Evolutionary conservation across 2,797 vertebrate genomes (phyloP).

Genomic region (Vireo griseus): DNA sequence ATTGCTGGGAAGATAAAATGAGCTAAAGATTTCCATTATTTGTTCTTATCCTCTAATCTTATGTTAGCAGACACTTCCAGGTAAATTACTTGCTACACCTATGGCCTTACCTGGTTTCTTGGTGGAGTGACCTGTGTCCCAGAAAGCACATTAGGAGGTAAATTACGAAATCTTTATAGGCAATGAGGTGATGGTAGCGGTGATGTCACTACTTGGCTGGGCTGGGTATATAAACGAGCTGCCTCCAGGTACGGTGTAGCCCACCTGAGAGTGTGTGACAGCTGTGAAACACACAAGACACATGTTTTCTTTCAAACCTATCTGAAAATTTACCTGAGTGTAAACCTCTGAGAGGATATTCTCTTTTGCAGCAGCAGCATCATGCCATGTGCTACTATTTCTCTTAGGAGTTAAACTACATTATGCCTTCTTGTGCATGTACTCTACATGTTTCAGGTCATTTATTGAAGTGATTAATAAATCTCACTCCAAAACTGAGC

Average conservation of each 20-base stretch:
- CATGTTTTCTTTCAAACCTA: background rate
- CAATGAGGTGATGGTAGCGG: background rate
- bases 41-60: background rate
- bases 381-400: background rate
- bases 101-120: background rate
- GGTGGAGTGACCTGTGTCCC: background rate
- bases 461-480: background rate
- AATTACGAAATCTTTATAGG: background rate
- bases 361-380: background rate
- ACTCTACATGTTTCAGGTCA: background rate
- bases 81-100: background rate
- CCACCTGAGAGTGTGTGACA: background rate
- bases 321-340: background rate
- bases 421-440: background rate
- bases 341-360: background rate
- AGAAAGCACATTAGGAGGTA: background rate
- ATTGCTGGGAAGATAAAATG: background rate
- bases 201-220: background rate
- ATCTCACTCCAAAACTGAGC: background rate
- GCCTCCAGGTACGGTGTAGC: background rate
- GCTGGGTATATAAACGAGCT: fast-evolving
- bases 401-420: background rate
- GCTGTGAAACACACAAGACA: background rate
- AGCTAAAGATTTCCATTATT: background rate
- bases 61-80: background rate